Percentiles rank a stretch among this genome's conserved stretches.
Conservation (phyloP, 2,113 vertebrate genomes). For the Sphyrna mokarran region DNA sequence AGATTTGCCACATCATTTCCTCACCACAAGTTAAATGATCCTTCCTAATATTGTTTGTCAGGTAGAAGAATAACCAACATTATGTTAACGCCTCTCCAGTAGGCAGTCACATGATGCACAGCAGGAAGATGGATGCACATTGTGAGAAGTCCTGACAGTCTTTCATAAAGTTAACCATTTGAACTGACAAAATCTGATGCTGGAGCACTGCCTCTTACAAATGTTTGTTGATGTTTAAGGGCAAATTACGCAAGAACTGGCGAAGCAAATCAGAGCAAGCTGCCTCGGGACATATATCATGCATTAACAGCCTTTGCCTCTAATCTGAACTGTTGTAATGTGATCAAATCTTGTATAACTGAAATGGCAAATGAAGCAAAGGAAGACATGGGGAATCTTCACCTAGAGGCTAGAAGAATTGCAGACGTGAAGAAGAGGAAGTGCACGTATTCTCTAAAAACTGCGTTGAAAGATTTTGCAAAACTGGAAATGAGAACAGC, state of each 20-base stretch:
- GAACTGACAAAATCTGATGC: not conserved
- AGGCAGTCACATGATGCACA: not conserved
- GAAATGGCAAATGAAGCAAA: not conserved
- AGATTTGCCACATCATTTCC: not conserved
- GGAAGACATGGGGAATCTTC: not conserved
- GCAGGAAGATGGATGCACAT: not conserved
- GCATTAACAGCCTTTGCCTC: not conserved
- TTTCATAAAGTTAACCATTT: slow-evolving; percentile 11
- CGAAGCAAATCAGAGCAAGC: not conserved
- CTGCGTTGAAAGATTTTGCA: not conserved
- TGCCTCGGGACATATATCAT: not conserved
- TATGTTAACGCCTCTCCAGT: not conserved
- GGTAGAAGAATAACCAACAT: not conserved
- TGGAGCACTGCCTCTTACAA: not conserved
- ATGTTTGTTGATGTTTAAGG: not conserved
- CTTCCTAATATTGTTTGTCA: not conserved
- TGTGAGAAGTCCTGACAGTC: not conserved
- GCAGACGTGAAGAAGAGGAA: not conserved
- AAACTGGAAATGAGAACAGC: not conserved
- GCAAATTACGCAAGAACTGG: not conserved
- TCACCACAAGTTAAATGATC: not conserved
- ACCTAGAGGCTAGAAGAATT: not conserved
- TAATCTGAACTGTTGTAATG: not conserved
- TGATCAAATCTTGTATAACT: not conserved
- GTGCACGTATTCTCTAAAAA: not conserved